These are phyloP conservation scores for Tragulus kanchil DNA, from an alignment of 2,113 vertebrate genomes.

Conservation along the genomic window DNA sequence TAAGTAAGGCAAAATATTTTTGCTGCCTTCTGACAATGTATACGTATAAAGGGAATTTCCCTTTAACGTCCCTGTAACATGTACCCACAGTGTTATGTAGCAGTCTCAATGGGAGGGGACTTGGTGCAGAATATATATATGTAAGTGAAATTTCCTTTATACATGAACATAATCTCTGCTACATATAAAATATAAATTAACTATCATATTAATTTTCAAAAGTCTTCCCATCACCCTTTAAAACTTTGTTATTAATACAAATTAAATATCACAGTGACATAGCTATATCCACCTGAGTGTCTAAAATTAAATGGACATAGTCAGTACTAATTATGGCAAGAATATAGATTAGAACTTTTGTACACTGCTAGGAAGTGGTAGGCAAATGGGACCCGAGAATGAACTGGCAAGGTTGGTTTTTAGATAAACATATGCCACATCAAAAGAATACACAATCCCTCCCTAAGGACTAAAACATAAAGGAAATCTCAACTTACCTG, in stretches of 20 bases:
- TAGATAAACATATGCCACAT: neutral
- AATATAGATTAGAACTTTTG: neutral
- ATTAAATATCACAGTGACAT: neutral
- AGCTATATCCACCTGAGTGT: neutral
- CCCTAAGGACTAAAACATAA: neutral
- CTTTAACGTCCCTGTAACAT: neutral
- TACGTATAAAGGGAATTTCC: neutral
- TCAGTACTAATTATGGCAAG: neutral
- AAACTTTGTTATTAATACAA: conserved; percentile 35
- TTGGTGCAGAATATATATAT: neutral
- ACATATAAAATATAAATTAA: neutral
- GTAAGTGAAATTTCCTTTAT: too few species aligned
- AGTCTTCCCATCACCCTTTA: neutral
- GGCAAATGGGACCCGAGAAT: neutral
- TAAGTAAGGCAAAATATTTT: conserved; percentile 20
- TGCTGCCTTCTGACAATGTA: neutral
- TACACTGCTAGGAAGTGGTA: neutral
- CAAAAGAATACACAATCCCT: neutral
- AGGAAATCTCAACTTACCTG: conserved; percentile 69
- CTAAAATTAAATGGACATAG: neutral
- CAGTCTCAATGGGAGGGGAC: neutral
- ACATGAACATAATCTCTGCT: neutral
- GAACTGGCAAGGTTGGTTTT: neutral
- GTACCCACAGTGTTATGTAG: neutral
- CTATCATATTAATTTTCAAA: conserved; percentile 5